These are phyloP conservation scores for Chloropsis hardwickii DNA, from an alignment of 2,113 vertebrate species.

Conservation along the genomic window DNA sequence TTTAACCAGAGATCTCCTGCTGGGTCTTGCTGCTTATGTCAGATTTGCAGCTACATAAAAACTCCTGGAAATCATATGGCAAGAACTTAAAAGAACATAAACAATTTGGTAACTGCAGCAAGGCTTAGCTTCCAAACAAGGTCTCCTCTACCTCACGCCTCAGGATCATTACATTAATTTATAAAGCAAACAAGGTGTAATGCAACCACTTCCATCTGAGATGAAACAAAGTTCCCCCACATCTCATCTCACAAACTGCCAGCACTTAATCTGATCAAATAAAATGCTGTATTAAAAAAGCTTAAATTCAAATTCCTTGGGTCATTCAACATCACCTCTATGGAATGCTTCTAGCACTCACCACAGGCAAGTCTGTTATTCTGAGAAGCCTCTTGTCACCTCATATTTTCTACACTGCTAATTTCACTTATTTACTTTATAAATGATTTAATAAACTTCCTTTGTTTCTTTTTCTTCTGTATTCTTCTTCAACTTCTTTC, in stretches of 20 bases:
- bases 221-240: not conserved
- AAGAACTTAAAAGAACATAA: not conserved
- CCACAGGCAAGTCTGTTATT: not conserved
- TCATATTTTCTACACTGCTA: not conserved
- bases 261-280: not conserved
- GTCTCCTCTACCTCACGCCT: not conserved
- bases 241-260: not conserved
- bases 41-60: conserved; percentile 2
- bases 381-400: not conserved
- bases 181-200: not conserved
- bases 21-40: not conserved
- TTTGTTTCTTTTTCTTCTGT: not conserved
- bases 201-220: not conserved
- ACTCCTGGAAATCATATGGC: not conserved
- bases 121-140: not conserved
- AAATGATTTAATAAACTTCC: not conserved
- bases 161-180: not conserved
- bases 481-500: not conserved
- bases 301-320: not conserved
- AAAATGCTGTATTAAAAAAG: not conserved
- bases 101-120: not conserved
- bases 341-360: not conserved
- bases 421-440: not conserved
- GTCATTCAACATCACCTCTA: not conserved
- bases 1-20: not conserved